Percentiles rank a stretch among this genome's conserved stretches.
phyloP scores from a whole-genome alignment of 2,888 invertebrate genomes.

The Diaphora mendica region DNA sequence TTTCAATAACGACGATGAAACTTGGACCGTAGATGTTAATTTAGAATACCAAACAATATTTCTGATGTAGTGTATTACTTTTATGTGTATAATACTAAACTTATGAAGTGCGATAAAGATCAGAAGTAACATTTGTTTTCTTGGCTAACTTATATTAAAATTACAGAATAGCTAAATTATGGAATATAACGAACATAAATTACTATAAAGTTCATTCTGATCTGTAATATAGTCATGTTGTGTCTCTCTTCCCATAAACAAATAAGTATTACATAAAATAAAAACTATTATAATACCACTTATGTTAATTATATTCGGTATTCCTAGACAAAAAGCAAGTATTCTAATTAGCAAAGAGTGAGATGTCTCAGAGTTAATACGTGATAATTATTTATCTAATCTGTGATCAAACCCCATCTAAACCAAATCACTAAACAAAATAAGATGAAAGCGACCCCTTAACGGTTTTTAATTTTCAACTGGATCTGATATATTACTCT shows the following conservation, averaged over 20 bases:
- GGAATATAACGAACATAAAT: no score
- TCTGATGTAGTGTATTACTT: not conserved
- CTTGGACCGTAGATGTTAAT: not conserved
- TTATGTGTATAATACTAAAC: not conserved
- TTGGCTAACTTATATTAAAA: not conserved
- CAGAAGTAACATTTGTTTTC: not conserved
- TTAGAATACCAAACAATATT: not conserved
- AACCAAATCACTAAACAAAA: constrained; percentile 41
- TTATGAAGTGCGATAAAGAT: not conserved
- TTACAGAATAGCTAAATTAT: no score
- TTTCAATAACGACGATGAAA: not conserved
- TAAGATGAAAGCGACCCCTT: constrained; percentile 38
- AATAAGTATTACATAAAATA: not conserved
- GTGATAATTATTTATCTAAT: constrained; percentile 18
- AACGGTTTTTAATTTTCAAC: constrained; percentile 55
- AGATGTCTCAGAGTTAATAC: constrained; percentile 8
- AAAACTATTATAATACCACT: not conserved
- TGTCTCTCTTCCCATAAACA: not conserved
- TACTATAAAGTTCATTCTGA: no score
- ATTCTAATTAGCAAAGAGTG: not conserved
- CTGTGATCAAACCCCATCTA: constrained; percentile 27
- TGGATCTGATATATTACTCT: constrained; percentile 52
- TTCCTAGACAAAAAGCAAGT: not conserved
- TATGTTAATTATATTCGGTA: not conserved
- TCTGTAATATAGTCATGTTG: no score